Evolutionary conservation across 2,113 vertebrate genomes (phyloP), one percentile per base, ranked within the genome.

Genomic region (Plestiodon gilberti): DNA sequence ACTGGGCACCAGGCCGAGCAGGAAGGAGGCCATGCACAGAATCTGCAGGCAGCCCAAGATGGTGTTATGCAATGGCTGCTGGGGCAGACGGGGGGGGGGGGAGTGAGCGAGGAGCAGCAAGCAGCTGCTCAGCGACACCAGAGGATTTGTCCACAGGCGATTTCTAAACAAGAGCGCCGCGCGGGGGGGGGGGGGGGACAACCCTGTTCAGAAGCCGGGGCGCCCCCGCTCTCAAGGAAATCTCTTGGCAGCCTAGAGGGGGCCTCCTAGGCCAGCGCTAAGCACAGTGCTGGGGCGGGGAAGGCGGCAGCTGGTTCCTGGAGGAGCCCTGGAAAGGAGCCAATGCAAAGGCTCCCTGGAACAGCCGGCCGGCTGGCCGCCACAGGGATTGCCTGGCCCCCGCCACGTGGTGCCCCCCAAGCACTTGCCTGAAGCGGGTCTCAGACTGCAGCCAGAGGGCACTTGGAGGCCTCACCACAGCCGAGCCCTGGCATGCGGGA

Each of bases 11-110:
- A 89, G 82, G 43, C 43, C 76, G 83, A 13, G 11, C 6, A 15
- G 55, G 55, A n/a, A 15, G 55, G 17, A 13, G 10, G 55, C 83
- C 85, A 81, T 90, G 91, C 89, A 28, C 14, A 25, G 9, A 82
- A 1, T 88, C 87, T 89, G 83, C 89, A 86, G 87, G 90, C 93
- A 91, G 92, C 7, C 90, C 92, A 89, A 22, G 9, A 10, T 7
- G n/a, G n/a, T n/a, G 86, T 95, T 95, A 93, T 87, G 62, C 92
- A 93, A 95, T 35, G 90, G n/a, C n/a, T n/a, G n/a, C n/a, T n/a
- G n/a, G n/a, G n/a, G n/a, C n/a, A n/a, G n/a, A n/a, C n/a, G 88
- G 92, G 83, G 7, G 8, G 65, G 35, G 35, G 22, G 69, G 69
- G 76, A 76, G 43, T 78, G 89, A 74, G 74, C 77, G 83, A 86